Conservation (phyloP, 2,888 invertebrate species). For the Plebejus melissa region DNA sequence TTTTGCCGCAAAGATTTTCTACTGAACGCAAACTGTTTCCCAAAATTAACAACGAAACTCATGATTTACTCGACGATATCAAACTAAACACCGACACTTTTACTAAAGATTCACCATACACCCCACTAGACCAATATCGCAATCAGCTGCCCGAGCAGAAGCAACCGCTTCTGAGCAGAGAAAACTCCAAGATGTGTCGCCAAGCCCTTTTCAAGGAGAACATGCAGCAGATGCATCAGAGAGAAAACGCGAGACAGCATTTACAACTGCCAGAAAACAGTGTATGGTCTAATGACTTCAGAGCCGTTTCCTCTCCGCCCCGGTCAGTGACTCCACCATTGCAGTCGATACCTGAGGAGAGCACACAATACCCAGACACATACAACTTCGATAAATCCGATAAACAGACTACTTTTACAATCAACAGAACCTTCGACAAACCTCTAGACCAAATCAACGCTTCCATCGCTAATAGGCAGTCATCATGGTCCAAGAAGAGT, state of each 20-base stretch:
- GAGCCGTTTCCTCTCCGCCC: slow-evolving; percentile 55
- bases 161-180: slow-evolving; percentile 48
- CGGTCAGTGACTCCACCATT: slow-evolving; percentile 64
- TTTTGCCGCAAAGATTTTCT: slow-evolving; percentile 66
- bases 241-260: slow-evolving; percentile 46
- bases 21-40: slow-evolving; percentile 65
- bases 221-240: slow-evolving; percentile 48
- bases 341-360: slow-evolving; percentile 74
- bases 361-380: slow-evolving; percentile 56
- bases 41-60: slow-evolving; percentile 57
- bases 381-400: slow-evolving; percentile 54
- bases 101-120: slow-evolving; percentile 71
- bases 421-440: slow-evolving; percentile 68
- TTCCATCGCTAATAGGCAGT: slow-evolving; percentile 43
- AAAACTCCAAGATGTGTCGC: slow-evolving; percentile 57
- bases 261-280: slow-evolving; percentile 49
- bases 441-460: slow-evolving; percentile 42
- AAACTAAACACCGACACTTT: slow-evolving; percentile 74
- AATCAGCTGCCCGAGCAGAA: slow-evolving; percentile 48
- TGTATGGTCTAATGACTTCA: slow-evolving; percentile 58
- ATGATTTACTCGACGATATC: slow-evolving; percentile 55
- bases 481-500: slow-evolving; percentile 65
- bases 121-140: slow-evolving; percentile 48
- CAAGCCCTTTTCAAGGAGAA: slow-evolving; percentile 65
- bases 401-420: slow-evolving; percentile 60